A percentile compares a stretch with the other conserved stretches of the same genome.
phyloP scores from a whole-genome alignment of 1,140 invertebrate species.

The Drosophila sproati region DNA sequence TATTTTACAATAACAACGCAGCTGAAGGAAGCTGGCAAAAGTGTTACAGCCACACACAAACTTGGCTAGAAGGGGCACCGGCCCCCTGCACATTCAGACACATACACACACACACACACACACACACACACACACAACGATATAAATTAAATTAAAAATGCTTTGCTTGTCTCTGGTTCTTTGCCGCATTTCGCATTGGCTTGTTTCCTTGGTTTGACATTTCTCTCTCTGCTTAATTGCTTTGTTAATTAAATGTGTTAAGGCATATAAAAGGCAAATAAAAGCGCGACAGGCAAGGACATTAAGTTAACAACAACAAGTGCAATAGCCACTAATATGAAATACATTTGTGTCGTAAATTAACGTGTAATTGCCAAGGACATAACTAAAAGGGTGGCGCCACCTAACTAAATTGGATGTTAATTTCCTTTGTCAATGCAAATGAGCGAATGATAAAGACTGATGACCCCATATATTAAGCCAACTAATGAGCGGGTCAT shows the following conservation, averaged over 20 bases:
- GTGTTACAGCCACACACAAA: slow-evolving; percentile 14
- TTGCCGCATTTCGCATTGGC: slow-evolving; percentile 43
- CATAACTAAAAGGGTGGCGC: slow-evolving; percentile 13
- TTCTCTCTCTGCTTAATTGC: slow-evolving; percentile 81
- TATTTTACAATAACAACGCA: slow-evolving; percentile 61
- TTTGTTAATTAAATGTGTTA: slow-evolving; percentile 83
- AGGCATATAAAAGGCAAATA: slow-evolving; percentile 70
- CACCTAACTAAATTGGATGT: slow-evolving; percentile 50
- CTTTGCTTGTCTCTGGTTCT: slow-evolving; percentile 48
- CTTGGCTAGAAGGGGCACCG: slow-evolving; percentile 6
- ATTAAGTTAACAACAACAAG: slow-evolving; percentile 73
- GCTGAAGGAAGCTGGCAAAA: slow-evolving; percentile 30
- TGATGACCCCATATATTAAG: slow-evolving; percentile 19
- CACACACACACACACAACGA: slow-evolving; percentile 18
- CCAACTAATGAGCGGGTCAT: background rate
- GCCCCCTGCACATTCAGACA: background rate
- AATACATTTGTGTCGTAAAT: slow-evolving; percentile 74
- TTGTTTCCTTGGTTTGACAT: slow-evolving; percentile 49
- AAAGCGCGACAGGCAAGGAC: slow-evolving; percentile 67
- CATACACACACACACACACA: too few relatives aligned
- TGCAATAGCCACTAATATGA: slow-evolving; percentile 65
- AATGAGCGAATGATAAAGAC: slow-evolving; percentile 63
- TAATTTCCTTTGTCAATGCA: slow-evolving; percentile 57
- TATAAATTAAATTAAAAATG: slow-evolving; percentile 79
- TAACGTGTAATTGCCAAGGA: slow-evolving; percentile 65